Evolutionary conservation across 2,888 invertebrate genomes (phyloP).

Genomic region (Ophion ellenae): DNA sequence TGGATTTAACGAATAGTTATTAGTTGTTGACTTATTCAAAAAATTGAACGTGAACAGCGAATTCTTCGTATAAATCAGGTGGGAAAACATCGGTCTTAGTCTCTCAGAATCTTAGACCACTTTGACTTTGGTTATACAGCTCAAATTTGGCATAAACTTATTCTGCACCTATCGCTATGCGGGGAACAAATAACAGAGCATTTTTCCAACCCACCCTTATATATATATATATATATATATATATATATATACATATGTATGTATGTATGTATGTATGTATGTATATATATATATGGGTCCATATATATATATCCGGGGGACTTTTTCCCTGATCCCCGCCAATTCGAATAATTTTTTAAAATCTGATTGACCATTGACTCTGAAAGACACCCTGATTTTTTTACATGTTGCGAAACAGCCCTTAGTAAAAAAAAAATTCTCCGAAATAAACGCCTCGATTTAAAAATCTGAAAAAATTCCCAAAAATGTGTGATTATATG

Average conservation of each 20-base stretch:
- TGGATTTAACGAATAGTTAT: neutral
- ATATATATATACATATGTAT: neutral
- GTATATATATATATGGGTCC: constrained; percentile 1
- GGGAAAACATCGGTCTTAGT: neutral
- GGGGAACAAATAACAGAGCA: neutral
- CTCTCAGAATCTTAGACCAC: neutral
- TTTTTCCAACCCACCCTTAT: constrained; percentile 10
- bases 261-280: constrained; percentile 3
- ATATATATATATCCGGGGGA: no score
- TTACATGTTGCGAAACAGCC: no score
- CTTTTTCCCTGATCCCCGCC: no score
- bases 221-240: neutral
- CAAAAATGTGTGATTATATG: no score
- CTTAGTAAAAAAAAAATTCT: no score
- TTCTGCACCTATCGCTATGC: neutral
- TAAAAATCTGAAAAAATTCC: no score
- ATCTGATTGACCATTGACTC: no score
- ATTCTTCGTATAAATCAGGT: neutral
- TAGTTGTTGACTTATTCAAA: neutral
- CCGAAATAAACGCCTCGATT: no score
- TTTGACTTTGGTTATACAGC: neutral
- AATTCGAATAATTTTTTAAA: no score
- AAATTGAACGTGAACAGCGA: neutral
- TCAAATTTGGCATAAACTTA: neutral
- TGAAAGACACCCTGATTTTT: no score